phyloP scores from a whole-genome alignment of 1,140 invertebrate species.

The Drosophila ohnishii region DNA sequence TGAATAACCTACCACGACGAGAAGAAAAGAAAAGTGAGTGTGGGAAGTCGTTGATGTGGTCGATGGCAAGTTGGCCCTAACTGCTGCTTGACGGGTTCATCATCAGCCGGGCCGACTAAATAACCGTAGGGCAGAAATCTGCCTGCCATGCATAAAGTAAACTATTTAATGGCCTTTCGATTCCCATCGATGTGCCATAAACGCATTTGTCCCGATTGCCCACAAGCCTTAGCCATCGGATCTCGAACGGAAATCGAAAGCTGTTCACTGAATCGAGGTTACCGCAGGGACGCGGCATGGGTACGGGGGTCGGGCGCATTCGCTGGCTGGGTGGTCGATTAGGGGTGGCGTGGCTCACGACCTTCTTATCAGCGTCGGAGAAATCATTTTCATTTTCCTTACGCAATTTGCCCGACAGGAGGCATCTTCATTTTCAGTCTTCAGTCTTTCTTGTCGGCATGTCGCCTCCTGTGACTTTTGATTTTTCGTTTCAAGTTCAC shows the following conservation, averaged over 20 bases:
- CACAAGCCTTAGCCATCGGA: constrained; percentile 33
- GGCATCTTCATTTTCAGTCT: constrained; percentile 34
- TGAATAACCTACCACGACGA: not conserved
- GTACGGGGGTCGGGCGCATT: constrained; percentile 4
- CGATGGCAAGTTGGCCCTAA: constrained; percentile 53
- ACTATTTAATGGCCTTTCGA: constrained; percentile 80
- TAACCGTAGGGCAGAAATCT: constrained; percentile 71
- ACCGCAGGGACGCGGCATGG: constrained; percentile 31
- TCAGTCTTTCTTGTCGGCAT: constrained; percentile 7
- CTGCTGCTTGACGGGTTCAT: constrained; percentile 66
- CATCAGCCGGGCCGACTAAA: constrained; percentile 63
- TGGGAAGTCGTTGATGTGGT: constrained; percentile 34
- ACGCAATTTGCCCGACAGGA: constrained; percentile 58
- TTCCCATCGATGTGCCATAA: constrained; percentile 63
- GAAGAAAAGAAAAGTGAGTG: constrained; percentile 25
- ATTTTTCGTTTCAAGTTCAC: constrained; percentile 68
- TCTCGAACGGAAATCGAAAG: constrained; percentile 73
- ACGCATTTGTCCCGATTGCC: constrained; percentile 48
- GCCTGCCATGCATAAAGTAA: constrained; percentile 78
- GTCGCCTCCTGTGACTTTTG: constrained; percentile 56
- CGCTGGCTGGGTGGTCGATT: constrained; percentile 23
- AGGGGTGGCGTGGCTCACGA: constrained; percentile 31
- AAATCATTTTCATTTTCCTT: constrained; percentile 74
- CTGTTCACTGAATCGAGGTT: constrained; percentile 55
- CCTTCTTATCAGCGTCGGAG: constrained; percentile 33